Percentiles rank a stretch among this genome's conserved stretches.
Evolutionary conservation across 2,113 vertebrate genomes (phyloP).

Genomic region (Panthera uncia): DNA sequence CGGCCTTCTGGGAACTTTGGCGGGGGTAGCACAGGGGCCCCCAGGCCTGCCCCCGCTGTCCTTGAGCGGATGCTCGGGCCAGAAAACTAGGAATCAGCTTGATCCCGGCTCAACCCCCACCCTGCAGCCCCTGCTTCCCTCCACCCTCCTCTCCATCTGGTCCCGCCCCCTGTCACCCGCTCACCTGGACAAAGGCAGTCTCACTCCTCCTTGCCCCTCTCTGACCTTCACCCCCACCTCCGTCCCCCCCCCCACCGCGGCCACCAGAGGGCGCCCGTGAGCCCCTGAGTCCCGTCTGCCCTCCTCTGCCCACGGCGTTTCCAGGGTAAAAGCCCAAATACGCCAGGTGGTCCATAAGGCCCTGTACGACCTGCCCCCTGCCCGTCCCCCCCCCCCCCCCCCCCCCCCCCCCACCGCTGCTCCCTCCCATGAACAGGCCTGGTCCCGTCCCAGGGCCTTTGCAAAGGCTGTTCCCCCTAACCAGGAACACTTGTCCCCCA

Average conservation of each 20-base stretch:
- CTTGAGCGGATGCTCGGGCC: not conserved
- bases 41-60: rapidly evolving
- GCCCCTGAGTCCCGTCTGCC: not conserved
- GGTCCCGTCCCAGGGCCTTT: not conserved
- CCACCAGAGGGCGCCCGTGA: not conserved
- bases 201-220: rapidly evolving
- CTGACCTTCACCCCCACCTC: too few species aligned
- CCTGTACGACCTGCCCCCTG: not conserved
- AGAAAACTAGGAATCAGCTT: not conserved
- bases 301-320: not conserved
- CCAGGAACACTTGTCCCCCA: not conserved
- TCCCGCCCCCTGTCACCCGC: not conserved
- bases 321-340: not conserved
- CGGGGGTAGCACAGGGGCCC: too few species aligned
- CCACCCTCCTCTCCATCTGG: not conserved
- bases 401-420: rapidly evolving
- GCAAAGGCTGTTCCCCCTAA: not conserved
- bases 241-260: not conserved
- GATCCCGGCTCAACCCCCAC: not conserved
- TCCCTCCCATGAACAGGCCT: not conserved
- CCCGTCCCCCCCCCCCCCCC: not conserved
- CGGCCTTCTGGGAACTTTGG: not conserved
- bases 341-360: rapidly evolving
- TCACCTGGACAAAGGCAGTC: not conserved
- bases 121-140: not conserved